Evolutionary conservation across 2,888 invertebrate genomes (phyloP), one percentile per base, ranked within the genome.

Genomic region (Empis stercorea): DNA sequence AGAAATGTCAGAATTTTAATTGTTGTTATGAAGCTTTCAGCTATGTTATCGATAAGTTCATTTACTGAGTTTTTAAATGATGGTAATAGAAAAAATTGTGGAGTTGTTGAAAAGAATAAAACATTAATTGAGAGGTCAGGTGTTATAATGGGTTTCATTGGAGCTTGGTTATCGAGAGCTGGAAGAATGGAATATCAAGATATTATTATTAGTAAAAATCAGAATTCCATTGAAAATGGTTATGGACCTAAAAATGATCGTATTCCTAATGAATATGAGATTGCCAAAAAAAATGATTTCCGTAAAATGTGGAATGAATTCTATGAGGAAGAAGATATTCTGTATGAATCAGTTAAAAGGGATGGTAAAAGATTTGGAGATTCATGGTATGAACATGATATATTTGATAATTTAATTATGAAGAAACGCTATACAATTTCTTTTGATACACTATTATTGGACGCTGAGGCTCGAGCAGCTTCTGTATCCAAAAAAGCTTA

Each of bases 391-490:
- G 56, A 61, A 44, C 53, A 61, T 30, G 59, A 60, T 38, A 57
- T 66, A 13, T 68, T 68, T 23, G 68, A 68, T 47, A 64, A 65
- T 55, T 46, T 66, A 40, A 51, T 65, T 0, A 65, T 61, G 65
- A 64, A 58, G 43, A 65, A 63, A 52, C 66, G 80, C 32, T 61
- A 77, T 39, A 66, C 72, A 23, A 68, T 80, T 10, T 63, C 76
- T 1, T 75, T 80, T 5, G 83, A 83, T 53, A 74, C 76, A 10
- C 66, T 79, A 23, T 59, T 83, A 2, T 56, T 80, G 14, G 82
- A 82, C 49, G 78, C 79, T 0, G 74, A 80, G 49, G 63, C 68
- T 0, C 67, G 81, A n/a, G 80, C 76, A 0, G 62, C 61, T 11
- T 65, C 65, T 0, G 67, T 61, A 3, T 71, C 65, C 20, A 76